Base-by-base conservation (phyloP, 2,797 vertebrate species). In the Esox masquinongy region DNA sequence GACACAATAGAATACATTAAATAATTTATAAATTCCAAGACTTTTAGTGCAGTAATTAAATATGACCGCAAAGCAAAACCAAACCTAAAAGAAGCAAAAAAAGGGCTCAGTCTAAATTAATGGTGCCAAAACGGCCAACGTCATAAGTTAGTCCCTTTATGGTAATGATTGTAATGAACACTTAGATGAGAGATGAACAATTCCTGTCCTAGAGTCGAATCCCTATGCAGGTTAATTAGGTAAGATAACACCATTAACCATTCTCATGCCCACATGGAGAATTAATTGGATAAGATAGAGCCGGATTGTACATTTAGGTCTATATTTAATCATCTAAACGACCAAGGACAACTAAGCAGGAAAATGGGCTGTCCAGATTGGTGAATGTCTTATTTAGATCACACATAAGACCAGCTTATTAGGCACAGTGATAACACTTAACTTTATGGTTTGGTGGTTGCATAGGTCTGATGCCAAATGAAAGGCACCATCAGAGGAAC, bases 181-280 rank as follows among this genome's bases (percentile, higher is more conserved):
- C 89, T 92, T 89, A 86, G 89, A 94, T 94, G 92, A 94, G 86
- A 90, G 91, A 95, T 94, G 93, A 82, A 92, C 90, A 88, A 89
- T 88, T 90, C 86, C 86, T 93, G 93, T 93, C 92, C 91, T 90
- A 88, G 86, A 92, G 92, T 94, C 86, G 88, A 92, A 93, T 92
- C 90, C 91, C 91, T 93, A 93, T 88, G 90, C 93, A 95, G 94
- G 94, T 95, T 95, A 94, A 95, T 95, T 95, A 94, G 94, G 93
- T 94, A 94, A 94, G 92, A 95, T 95, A 95, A 95, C 94, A 95
- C 94, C 92, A 95, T 95, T 95, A 95, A 92, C 91, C 92, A 92
- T 91, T 93, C 91, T 94, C 90, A 90, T 92, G 91, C 90, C 92
- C 90, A 90, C 87, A 90, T 86, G 26, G 85, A 90, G 87, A 94